Evolutionary conservation across 2,888 invertebrate genomes (phyloP), one percentile per base, ranked within the genome.

Genomic region (Punctoribates punctum): DNA sequence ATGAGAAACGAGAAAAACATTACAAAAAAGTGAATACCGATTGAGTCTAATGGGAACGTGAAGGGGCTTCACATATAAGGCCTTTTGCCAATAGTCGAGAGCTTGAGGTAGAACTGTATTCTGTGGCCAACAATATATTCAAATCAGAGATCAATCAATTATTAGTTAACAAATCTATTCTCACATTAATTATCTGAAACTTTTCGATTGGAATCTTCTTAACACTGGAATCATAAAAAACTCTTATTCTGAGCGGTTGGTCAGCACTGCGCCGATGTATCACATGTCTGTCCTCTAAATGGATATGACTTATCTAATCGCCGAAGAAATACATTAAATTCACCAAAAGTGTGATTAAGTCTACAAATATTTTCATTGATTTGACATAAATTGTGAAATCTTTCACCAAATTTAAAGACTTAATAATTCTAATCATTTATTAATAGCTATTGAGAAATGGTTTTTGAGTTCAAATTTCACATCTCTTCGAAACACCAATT

Each of bases 71-170:
- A 96, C 95, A 88, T 90, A 91, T 76, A 97, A 86, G 0, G 96
- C 94, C 83, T 90, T 88, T 83, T 96, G 92, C 96, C 96, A 96
- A 86, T 94, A 97, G 80, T 90, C 89, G 0, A 96, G 93, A 62
- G 96, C 96, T 83, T 93, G 90, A 0, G 95, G 94, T 80, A 96
- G 85, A 79, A 96, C 91, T 73, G 93, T 93, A 82, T 93, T 81
- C 84, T 85, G 79, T 79, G 74, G 74, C 29, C 77, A 78, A 46
- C 73, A 77, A 20, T 34, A 20, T 67, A 29, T 25, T 25, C 5
- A 20, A 60, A 23, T 65, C 1, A 57, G 29, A 73, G 27, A 60
- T n/a, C 5, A 34, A 11, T 34, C 54, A 42, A 60, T 34, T 20
- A 9, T 65, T 75, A 23, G 38, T 20, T 17, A 34, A 73, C 34